These are phyloP conservation scores for Pteronotus mesoamericanus DNA, from an alignment of 2,797 vertebrate species.

Conservation along the genomic window DNA sequence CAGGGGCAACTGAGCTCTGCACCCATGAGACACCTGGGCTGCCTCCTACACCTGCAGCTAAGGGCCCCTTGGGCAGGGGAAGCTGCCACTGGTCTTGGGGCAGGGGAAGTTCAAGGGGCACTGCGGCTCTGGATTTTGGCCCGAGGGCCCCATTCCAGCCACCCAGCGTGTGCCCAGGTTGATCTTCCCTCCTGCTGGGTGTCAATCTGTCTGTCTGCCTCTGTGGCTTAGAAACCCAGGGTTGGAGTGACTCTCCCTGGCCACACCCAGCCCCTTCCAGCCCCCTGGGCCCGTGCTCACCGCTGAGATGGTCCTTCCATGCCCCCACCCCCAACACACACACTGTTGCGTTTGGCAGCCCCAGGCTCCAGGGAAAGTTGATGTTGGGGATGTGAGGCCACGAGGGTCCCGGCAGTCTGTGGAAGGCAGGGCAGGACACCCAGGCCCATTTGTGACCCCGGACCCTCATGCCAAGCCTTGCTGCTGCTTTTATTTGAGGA, in stretches of 20 bases:
- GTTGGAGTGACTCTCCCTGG: neutral
- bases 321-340: too few species aligned
- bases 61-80: neutral
- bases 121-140: neutral
- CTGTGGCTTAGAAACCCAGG: neutral
- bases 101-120: neutral
- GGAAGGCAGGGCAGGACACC: neutral
- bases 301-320: neutral
- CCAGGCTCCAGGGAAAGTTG: neutral
- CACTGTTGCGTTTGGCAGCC: neutral
- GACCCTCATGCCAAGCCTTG: neutral
- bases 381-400: neutral
- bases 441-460: neutral
- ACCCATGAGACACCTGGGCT: neutral
- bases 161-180: neutral
- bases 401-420: neutral
- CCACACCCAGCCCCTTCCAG: neutral
- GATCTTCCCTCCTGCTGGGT: neutral
- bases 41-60: neutral
- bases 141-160: neutral
- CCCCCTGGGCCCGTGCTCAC: neutral
- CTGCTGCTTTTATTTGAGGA: too few species aligned
- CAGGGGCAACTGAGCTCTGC: too few species aligned
- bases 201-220: neutral
- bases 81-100: neutral